Base-by-base conservation (phyloP, 2,888 invertebrate genomes). In the Meliscaeva auricollis region DNA sequence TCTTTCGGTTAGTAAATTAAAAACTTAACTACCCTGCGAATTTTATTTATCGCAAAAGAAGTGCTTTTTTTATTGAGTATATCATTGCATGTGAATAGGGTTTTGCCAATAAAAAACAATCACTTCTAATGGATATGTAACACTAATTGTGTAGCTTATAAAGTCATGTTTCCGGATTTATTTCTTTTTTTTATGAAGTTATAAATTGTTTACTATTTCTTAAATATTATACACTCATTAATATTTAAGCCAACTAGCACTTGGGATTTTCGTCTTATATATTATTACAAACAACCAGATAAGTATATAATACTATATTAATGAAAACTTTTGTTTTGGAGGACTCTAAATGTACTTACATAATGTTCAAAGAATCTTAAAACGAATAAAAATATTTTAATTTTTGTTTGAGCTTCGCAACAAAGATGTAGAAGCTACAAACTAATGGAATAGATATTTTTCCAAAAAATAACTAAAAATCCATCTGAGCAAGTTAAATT, bases 241-340 rank as follows among this genome's bases (percentile, higher is more conserved):
- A 22, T 26, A 26, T 52, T 30, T 15, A 62, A 48, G 30, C 66
- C 38, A 52, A 6, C 58, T 73, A 73, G 73, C 73, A 79, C 73
- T 79, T 79, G 60, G 66, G 60, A 13, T 79, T 79, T 66, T 13
- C 11, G 5, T 73, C 35, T 66, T 60, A 58, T 58, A 20, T 48
- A 13, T 38, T 48, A 13, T 38, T 73, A 56, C 15, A 38, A 66
- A 74, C 79, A 74, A 78, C 77, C 77, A 64, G 35, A 70, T 35
- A 46, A 64, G 54, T 64, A 22, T 48, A 56, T n/a, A 32, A 30
- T 30, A 30, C 26, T 26, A 26, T 35, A 32, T 54, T 20, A 9
- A 26, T 30, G n/a, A 26, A 52, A 15, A 30, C 9, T 30, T 52
- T 52, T 30, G 9, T 5, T 20, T 48, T 64, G 26, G 26, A 26